Evolutionary conservation across 2,113 vertebrate genomes (phyloP), one percentile per base, ranked within the genome.

Genomic region (Podarcis cretensis): DNA sequence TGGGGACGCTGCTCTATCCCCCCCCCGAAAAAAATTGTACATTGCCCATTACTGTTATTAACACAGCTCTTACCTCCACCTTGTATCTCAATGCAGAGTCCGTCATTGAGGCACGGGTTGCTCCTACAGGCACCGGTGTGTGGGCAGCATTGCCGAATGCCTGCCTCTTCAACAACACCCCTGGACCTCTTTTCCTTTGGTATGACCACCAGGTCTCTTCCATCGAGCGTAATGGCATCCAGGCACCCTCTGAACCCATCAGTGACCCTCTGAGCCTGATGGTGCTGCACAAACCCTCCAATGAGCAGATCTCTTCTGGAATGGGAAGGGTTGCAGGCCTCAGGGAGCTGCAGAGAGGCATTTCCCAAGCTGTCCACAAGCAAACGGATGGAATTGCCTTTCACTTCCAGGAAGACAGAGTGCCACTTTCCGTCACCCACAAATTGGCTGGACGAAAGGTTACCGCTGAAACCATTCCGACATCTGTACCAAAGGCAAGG

Each of bases 211-310:
- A 98, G 93, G 0, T 93, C 94, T 95, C 97, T 93, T 69, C 97
- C 95, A 0, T 98, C 98, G 89, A 99, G 95, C n/a, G 92, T 86
- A 73, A 99, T 81, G 37, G 90, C 93, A 0, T 99, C 97, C 88
- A 99, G 92, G 92, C 99, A 99, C 83, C 99, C 99, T 4, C 90
- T 92, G 86, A 99, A 99, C 1, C 97, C 98, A 30, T 73, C 71
- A 0, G 93, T 93, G 23, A 94, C 87, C 4, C 89, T 91, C 83
- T 91, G 89, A 66, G 94, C 85, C 75, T 88, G 91, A 84, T 68
- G 90, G 0, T 5, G 40, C 71, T 92, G 94, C 21, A 95, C 86
- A 1, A 96, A 85, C 25, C 97, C 96, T 0, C 98, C 98, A 13
- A 99, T 96, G 74, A 97, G 86, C 91, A 99, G 87, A 2, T 96